phyloP scores from a whole-genome alignment of 2,797 vertebrate species.

The Tangara arthus region DNA sequence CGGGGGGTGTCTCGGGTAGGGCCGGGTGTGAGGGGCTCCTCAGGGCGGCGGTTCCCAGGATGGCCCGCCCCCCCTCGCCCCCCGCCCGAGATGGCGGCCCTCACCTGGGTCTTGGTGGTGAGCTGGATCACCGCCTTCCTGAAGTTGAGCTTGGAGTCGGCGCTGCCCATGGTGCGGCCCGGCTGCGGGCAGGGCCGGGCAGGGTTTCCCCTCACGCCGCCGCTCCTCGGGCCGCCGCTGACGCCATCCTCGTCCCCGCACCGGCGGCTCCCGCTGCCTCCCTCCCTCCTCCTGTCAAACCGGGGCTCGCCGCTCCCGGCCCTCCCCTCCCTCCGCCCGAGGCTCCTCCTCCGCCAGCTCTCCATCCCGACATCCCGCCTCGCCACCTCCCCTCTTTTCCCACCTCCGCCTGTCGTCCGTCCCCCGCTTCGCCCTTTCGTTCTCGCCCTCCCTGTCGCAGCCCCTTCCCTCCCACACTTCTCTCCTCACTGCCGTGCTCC shows the following conservation, averaged over 20 bases:
- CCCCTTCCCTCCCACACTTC: neutral
- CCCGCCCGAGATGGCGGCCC: constrained; percentile 20
- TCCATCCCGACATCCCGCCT: neutral
- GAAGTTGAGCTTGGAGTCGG: constrained; percentile 95
- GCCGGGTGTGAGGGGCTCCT: neutral
- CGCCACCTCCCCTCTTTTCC: neutral
- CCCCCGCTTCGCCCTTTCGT: neutral
- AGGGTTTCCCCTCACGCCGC: neutral
- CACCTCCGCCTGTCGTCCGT: neutral
- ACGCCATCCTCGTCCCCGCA: constrained; percentile 34
- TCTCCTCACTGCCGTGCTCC: neutral
- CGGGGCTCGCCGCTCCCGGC: neutral
- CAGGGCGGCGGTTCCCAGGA: neutral
- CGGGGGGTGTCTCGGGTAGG: neutral
- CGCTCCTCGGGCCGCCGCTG: neutral
- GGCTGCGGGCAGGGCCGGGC: neutral
- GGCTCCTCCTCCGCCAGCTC: neutral
- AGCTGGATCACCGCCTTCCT: constrained; percentile 97
- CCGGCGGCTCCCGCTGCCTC: neutral
- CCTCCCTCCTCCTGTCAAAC: constrained; percentile 18
- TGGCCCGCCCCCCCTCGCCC: neutral
- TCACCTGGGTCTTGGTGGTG: constrained; percentile 97
- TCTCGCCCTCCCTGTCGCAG: neutral
- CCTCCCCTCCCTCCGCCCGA: neutral
- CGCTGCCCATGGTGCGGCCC: constrained; percentile 84